A percentile compares a stretch with the other conserved stretches of the same genome.
These are phyloP conservation scores for Perccottus glenii DNA, from an alignment of 2,113 vertebrate species.

Conservation along the genomic window DNA sequence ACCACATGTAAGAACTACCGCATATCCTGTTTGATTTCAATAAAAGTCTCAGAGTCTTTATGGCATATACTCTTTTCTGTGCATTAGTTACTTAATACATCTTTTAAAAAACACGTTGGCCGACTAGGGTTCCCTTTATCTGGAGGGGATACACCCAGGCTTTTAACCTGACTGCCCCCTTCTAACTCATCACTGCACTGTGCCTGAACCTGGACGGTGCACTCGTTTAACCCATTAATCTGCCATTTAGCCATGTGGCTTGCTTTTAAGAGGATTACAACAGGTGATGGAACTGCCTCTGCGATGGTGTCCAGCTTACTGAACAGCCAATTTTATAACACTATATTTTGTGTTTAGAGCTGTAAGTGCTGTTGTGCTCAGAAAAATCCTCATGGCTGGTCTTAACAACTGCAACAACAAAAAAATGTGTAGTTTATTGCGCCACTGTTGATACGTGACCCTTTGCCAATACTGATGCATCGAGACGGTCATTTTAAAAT, in stretches of 20 bases:
- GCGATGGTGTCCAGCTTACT: slow-evolving; percentile 21
- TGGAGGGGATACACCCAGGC: background rate
- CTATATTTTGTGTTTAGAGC: too few species aligned
- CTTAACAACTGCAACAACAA: background rate
- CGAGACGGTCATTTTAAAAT: too few species aligned
- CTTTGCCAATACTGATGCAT: too few species aligned
- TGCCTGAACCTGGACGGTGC: slow-evolving; percentile 37
- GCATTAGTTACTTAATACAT: background rate
- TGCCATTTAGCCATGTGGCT: slow-evolving; percentile 26
- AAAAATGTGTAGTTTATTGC: too few species aligned
- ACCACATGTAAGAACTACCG: slow-evolving; percentile 37
- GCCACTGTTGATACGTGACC: too few species aligned
- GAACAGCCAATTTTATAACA: slow-evolving; percentile 11
- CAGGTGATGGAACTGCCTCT: slow-evolving; percentile 52
- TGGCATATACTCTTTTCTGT: background rate
- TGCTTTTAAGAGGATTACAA: slow-evolving; percentile 56
- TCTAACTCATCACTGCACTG: slow-evolving; percentile 20
- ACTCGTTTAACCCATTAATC: slow-evolving; percentile 62
- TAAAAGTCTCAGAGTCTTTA: slow-evolving; percentile 5
- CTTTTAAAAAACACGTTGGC: too few species aligned
- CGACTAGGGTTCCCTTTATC: too few species aligned
- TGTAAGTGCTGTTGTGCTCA: background rate
- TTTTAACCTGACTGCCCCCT: slow-evolving; percentile 11
- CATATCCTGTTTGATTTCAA: slow-evolving; percentile 27
- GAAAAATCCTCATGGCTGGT: background rate